Conservation (phyloP, 2,113 vertebrate species). For the Pseudonaja textilis region DNA sequence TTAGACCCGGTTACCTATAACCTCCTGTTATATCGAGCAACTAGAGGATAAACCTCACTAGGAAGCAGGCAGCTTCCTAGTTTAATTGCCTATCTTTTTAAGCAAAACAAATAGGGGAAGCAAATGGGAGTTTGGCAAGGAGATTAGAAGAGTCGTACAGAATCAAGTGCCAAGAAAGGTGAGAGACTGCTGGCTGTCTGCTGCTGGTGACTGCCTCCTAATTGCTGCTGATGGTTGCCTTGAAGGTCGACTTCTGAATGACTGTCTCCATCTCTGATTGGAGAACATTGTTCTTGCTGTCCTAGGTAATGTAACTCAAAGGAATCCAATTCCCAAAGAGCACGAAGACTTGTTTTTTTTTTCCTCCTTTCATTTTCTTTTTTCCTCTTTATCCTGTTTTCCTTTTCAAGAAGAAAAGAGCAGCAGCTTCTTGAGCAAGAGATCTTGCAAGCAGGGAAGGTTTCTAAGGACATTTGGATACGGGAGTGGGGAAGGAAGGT, state of each 20-base stretch:
- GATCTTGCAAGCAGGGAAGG: background rate
- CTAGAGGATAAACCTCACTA: background rate
- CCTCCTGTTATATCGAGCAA: background rate
- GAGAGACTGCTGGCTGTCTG: background rate
- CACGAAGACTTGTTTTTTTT: background rate
- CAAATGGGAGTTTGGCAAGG: background rate
- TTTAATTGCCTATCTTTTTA: background rate
- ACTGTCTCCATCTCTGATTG: background rate
- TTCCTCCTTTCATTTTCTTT: background rate
- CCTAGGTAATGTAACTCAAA: background rate
- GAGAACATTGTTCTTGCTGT: background rate
- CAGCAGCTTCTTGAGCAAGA: background rate
- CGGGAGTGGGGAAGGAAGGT: background rate
- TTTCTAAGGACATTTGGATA: background rate
- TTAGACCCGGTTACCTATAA: background rate
- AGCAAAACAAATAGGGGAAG: background rate
- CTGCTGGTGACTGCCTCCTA: background rate
- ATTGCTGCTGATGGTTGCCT: background rate
- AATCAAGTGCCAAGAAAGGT: background rate
- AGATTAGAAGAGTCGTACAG: background rate
- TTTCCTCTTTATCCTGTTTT: background rate
- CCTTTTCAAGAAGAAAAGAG: background rate
- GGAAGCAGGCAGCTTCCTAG: background rate
- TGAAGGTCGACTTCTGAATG: background rate
- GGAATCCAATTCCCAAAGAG: background rate